Evolutionary conservation across 2,888 invertebrate species (phyloP), one percentile per base, ranked within the genome.

Genomic region (Papilio elwesi): DNA sequence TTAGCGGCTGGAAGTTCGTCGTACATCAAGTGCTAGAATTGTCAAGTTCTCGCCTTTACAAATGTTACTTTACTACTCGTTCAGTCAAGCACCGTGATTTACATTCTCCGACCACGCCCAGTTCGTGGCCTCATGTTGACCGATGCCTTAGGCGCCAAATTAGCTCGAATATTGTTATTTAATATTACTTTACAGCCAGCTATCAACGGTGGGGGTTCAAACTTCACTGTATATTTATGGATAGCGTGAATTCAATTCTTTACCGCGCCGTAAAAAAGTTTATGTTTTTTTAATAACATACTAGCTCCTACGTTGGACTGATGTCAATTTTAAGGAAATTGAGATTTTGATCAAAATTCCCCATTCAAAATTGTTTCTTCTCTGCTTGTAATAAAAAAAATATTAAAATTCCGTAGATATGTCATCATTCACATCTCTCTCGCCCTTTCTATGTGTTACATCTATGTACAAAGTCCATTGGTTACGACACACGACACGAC

Each of bases 71-170:
- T 47, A 49, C 49, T 26, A 73, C 68, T 64, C 68, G 15, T 47
- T 13, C 16, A 16, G 72, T 63, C 12, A 55, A 68, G 10, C 67
- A 47, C 53, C 55, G 63, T 76, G 75, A 75, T 75, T 51, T 64
- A 71, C 57, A 74, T 47, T 71, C 43, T 62, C 36, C 55, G 73
- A 68, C 55, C 74, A 71, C 75, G 71, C 71, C 73, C 74, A 51
- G 51, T 52, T 38, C 66, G 15, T 26, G 13, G 64, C 68, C 59
- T 69, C 70, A 70, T 73, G 53, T 49, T 47, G 52, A 74, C 59
- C 71, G 57, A 59, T 38, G 67, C 57, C 53, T 55, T 47, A 53
- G 48, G 8, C 64, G 64, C 48, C 36, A 55, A 53, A 11, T 16
- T 52, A n/a, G 62, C 9, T 12, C 47, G 55, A 55, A 53, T 47